phyloP scores from a whole-genome alignment of 2,888 invertebrate species.

The Coelopa pilipes region DNA sequence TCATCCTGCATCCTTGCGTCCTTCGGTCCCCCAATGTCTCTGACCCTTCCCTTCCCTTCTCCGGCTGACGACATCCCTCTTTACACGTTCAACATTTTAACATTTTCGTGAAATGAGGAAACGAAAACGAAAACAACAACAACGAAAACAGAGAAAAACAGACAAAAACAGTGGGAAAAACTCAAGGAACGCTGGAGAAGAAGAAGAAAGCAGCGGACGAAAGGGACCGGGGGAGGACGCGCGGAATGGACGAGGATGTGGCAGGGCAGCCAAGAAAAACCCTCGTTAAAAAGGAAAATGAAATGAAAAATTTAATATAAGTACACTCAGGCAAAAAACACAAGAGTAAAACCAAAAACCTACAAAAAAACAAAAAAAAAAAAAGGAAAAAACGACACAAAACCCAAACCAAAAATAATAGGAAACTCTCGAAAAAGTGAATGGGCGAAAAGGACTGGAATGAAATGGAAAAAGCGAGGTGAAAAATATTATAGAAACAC shows the following conservation, averaged over 20 bases:
- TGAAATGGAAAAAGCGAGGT: background rate
- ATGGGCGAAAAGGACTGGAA: constrained; percentile 14
- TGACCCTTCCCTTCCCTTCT: background rate
- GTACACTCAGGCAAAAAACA: constrained; percentile 28
- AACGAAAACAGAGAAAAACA: constrained; percentile 10
- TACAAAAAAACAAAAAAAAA: constrained; percentile 11
- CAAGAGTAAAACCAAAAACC: constrained; percentile 16
- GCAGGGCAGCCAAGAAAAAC: constrained; percentile 16
- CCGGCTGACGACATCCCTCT: constrained; percentile 13
- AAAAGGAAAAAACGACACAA: constrained; percentile 17
- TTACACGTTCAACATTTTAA: constrained; percentile 22
- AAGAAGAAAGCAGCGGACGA: background rate
- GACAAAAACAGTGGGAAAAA: background rate
- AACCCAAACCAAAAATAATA: constrained; percentile 7
- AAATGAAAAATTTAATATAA: constrained; percentile 41
- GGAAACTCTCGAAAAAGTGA: constrained; percentile 17
- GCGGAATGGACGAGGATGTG: background rate
- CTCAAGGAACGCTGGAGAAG: background rate
- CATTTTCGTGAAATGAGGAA: constrained; percentile 15
- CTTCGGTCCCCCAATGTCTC: background rate
- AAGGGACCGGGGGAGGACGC: background rate
- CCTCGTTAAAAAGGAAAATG: constrained; percentile 36
- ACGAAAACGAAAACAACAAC: constrained; percentile 17
- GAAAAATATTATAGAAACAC: no score
- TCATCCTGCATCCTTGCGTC: background rate